A percentile compares a stretch with the other conserved stretches of the same genome.
Conservation (phyloP, 2,888 invertebrate genomes). For the Drosophila neonasuta region DNA sequence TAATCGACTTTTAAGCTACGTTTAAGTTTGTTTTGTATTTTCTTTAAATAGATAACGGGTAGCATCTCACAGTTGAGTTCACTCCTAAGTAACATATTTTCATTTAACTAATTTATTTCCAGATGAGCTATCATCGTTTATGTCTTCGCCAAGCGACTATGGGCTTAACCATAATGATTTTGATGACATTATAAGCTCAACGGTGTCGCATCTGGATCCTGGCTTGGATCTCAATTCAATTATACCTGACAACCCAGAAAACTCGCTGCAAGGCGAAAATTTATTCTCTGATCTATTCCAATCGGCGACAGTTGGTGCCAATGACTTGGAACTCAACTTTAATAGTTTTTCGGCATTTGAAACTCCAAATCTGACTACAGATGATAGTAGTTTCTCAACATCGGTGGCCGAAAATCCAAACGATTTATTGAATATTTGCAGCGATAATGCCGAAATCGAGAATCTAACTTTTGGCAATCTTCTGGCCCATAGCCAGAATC, state of each 20-base stretch:
- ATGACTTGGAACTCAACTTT: conserved; percentile 54
- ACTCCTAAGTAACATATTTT: no score
- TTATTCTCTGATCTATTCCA: conserved; percentile 48
- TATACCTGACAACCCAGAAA: conserved; percentile 34
- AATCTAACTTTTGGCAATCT: conserved; percentile 57
- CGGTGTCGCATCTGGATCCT: conserved; percentile 71
- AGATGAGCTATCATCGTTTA: conserved; percentile 74
- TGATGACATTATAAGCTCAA: conserved; percentile 76
- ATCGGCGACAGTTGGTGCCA: conserved; percentile 20
- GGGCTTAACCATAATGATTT: conserved; percentile 68
- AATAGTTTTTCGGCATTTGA: conserved; percentile 50
- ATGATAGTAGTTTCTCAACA: conserved; percentile 38
- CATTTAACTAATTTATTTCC: conserved; percentile 7
- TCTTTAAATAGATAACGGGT: no score
- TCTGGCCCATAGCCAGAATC: conserved; percentile 55
- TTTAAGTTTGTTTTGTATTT: no score
- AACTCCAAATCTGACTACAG: conserved; percentile 43
- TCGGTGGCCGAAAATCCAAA: conserved; percentile 62
- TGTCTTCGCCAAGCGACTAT: conserved; percentile 69
- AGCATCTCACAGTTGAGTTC: no score
- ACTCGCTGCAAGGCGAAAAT: conserved; percentile 34
- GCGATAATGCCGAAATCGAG: conserved; percentile 67
- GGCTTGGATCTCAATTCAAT: conserved; percentile 65
- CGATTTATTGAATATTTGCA: conserved; percentile 76
- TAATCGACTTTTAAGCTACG: no score